Percentiles rank a stretch among this genome's conserved stretches.
Evolutionary conservation across 37 sponge, comb jelly and placozoan species (phyloP).

Genomic region (Agelas oroides): DNA sequence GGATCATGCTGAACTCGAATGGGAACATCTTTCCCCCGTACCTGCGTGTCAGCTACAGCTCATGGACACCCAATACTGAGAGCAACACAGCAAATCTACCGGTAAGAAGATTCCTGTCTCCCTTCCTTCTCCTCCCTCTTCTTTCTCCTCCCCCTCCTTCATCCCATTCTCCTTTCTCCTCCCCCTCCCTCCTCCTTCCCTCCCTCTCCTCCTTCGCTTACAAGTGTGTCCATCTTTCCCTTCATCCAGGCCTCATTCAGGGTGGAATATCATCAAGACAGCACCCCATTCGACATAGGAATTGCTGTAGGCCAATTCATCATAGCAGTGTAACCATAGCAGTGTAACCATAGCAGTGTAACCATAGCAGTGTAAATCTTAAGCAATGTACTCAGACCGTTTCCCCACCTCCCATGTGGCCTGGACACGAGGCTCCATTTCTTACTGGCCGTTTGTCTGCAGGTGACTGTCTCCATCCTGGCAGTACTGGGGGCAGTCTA

Average conservation of each 20-base stretch:
- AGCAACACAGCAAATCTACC: neutral
- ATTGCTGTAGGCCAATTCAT: too few species aligned
- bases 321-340: too few species aligned
- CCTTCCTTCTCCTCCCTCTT: neutral
- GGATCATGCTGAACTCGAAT: neutral
- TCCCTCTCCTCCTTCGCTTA: neutral
- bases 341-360: too few species aligned
- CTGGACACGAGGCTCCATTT: too few species aligned
- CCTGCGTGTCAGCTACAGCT: slow-evolving; percentile 10
- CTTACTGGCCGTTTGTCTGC: slow-evolving; percentile 35
- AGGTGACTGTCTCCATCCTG: slow-evolving; percentile 34
- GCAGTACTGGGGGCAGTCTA: slow-evolving; percentile 36
- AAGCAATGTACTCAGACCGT: too few species aligned
- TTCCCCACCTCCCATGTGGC: too few species aligned
- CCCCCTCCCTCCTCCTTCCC: too few species aligned
- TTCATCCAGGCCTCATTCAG: slow-evolving; percentile 43
- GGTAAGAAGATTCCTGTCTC: slow-evolving; percentile 9
- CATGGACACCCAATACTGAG: slow-evolving; percentile 16
- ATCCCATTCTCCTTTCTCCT: too few species aligned
- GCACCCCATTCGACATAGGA: too few species aligned
- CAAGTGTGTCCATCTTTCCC: neutral
- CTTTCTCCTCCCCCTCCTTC: neutral
- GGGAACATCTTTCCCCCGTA: slow-evolving; percentile 28
- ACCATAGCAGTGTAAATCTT: too few species aligned
- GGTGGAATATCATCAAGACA: slow-evolving; percentile 17